Conservation (phyloP, 2,888 invertebrate genomes). For the Cantharis rustica region DNA sequence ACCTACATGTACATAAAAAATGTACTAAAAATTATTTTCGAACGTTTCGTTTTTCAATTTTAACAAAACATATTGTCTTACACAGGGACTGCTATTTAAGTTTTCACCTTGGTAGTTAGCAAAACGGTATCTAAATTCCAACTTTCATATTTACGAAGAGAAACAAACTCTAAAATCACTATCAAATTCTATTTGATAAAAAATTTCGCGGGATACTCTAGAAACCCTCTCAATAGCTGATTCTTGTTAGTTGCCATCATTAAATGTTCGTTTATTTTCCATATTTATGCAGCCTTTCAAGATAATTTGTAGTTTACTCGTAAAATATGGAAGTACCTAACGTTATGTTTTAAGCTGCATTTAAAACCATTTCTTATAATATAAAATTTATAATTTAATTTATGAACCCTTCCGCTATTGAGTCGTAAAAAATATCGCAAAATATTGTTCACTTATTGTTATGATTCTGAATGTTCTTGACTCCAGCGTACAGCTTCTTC, state of each 20-base stretch:
- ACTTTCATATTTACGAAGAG: neutral
- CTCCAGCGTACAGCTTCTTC: slow-evolving; percentile 18
- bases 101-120: too few relatives aligned
- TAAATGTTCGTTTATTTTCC: neutral
- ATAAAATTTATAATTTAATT: neutral
- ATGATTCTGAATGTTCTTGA: slow-evolving; percentile 2
- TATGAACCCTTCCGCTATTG: neutral
- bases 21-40: too few relatives aligned
- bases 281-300: neutral
- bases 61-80: too few relatives aligned
- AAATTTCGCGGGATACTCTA: too few relatives aligned
- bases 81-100: too few relatives aligned
- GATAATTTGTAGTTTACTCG: neutral
- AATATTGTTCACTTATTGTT: neutral
- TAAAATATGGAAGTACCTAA: neutral
- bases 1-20: too few relatives aligned
- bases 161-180: too few relatives aligned
- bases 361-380: neutral
- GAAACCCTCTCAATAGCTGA: neutral
- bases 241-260: neutral
- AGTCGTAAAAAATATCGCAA: neutral
- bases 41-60: too few relatives aligned
- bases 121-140: neutral
- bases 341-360: neutral
- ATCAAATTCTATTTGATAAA: neutral